Percentiles rank a stretch among this genome's conserved stretches.
Evolutionary conservation across 2,797 vertebrate genomes (phyloP).

Genomic region (Gadopsis marmoratus): DNA sequence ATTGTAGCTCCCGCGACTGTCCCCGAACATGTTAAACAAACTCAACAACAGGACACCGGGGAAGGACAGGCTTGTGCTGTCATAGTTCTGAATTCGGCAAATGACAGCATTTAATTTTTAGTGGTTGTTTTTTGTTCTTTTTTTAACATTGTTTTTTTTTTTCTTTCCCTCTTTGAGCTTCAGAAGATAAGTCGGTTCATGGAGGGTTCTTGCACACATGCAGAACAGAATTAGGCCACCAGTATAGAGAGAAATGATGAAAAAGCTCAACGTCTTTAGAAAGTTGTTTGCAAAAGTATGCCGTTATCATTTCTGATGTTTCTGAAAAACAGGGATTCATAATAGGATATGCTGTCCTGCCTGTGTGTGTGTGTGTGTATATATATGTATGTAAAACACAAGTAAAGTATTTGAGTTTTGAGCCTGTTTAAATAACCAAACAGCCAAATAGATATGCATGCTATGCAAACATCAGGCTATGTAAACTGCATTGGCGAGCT

Average conservation of each 20-base stretch:
- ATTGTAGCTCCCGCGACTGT: slow-evolving; percentile 30
- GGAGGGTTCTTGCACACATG: slow-evolving; percentile 27
- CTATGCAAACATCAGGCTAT: slow-evolving; percentile 78
- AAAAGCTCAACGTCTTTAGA: slow-evolving; percentile 9
- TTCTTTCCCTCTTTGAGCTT: slow-evolving; percentile 34
- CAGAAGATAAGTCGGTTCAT: slow-evolving; percentile 29
- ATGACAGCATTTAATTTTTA: slow-evolving; percentile 38
- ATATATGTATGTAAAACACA: slow-evolving; percentile 41
- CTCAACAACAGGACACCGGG: slow-evolving; percentile 49
- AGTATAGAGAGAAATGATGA: slow-evolving; percentile 15
- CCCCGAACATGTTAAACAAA: slow-evolving; percentile 25
- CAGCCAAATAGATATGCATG: slow-evolving; percentile 70
- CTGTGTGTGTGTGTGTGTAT: slow-evolving; percentile 15
- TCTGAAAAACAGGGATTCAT: slow-evolving; percentile 13
- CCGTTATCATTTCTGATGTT: slow-evolving; percentile 31
- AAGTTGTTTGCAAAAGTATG: slow-evolving; percentile 25
- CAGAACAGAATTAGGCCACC: slow-evolving; percentile 74
- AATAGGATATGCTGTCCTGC: background rate
- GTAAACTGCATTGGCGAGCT: slow-evolving; percentile 69
- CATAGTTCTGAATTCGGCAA: slow-evolving; percentile 45
- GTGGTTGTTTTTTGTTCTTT: too few species aligned
- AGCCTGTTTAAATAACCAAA: slow-evolving; percentile 66
- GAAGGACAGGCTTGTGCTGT: slow-evolving; percentile 55
- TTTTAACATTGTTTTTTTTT: too few species aligned
- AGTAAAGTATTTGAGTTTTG: slow-evolving; percentile 46